Evolutionary conservation across 2,113 vertebrate species (phyloP), one percentile per base, ranked within the genome.

Genomic region (Ptilonorhynchus violaceus): DNA sequence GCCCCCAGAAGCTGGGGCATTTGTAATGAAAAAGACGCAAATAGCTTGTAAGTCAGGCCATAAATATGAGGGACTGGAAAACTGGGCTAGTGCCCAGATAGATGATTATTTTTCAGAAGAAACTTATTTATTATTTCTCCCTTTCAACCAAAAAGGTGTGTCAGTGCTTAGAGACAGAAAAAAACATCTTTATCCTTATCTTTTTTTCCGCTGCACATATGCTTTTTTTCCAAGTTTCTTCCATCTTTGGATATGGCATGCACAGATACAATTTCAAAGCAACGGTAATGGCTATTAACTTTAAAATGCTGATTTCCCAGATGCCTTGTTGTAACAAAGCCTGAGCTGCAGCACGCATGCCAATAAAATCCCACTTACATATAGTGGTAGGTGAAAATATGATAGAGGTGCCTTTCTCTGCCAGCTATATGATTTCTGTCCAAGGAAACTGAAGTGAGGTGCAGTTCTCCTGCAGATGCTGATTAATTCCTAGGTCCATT

Each of bases 51-150:
- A 91, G 62, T 49, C 66, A 78, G 56, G 15, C 39, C 82, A 55
- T 73, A 89, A 96, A 88, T 88, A 67, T 35, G 21, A 92, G 41
- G 76, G 49, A 82, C 46, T 82, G 94, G 85, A 95, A 96, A 95
- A 89, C 37, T 89, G 95, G 70, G 46, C 28, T 89, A 44, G 13
- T 91, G 89, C 76, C 93, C 76, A 91, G 89, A 30, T 0, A 6
- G 78, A 75, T 67, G 4, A 85, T 58, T 72, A 73, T 60, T 84
- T 88, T 91, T 89, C 25, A 60, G 31, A 78, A 81, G 5, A 78
- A 93, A 87, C 49, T 13, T 42, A 68, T 94, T 96, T 89, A 5
- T 89, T 89, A 68, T 72, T 74, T 95, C 77, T 87, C 39, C 46
- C 19, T 84, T 92, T 70, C 15, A 81, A 56, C 63, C 44, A 35